A percentile compares a stretch with the other conserved stretches of the same genome.
Evolutionary conservation across 2,888 invertebrate species (phyloP).

Genomic region (Steromphala cineraria): DNA sequence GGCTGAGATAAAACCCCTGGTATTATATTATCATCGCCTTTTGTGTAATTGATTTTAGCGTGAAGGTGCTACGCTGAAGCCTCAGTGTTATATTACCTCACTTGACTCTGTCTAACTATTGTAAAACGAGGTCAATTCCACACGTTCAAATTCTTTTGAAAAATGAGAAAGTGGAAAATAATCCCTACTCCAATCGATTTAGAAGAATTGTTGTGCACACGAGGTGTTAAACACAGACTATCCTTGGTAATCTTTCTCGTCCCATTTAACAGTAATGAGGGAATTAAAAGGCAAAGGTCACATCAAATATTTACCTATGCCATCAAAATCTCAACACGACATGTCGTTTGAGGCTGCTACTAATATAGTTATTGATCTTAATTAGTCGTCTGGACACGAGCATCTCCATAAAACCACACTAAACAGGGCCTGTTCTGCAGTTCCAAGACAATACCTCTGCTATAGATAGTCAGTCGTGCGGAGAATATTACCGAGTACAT

Average conservation of each 20-base stretch:
- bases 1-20: too few relatives aligned
- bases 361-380: background rate
- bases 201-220: background rate
- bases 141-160: too few relatives aligned
- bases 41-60: too few relatives aligned
- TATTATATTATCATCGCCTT: too few relatives aligned
- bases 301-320: background rate
- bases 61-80: too few relatives aligned
- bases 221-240: background rate
- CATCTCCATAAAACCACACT: background rate
- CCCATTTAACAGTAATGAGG: background rate
- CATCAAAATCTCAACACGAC: background rate
- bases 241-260: background rate
- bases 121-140: too few relatives aligned
- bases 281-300: background rate
- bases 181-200: too few relatives aligned
- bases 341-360: background rate
- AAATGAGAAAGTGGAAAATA: too few relatives aligned
- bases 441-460: background rate
- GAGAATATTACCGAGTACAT: background rate
- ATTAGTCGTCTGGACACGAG: background rate
- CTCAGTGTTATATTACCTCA: too few relatives aligned
- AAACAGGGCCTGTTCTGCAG: background rate
- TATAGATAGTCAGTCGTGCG: background rate
- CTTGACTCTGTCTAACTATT: too few relatives aligned